phyloP scores from a whole-genome alignment of 2,888 invertebrate species.

The Spilosoma lubricipeda region DNA sequence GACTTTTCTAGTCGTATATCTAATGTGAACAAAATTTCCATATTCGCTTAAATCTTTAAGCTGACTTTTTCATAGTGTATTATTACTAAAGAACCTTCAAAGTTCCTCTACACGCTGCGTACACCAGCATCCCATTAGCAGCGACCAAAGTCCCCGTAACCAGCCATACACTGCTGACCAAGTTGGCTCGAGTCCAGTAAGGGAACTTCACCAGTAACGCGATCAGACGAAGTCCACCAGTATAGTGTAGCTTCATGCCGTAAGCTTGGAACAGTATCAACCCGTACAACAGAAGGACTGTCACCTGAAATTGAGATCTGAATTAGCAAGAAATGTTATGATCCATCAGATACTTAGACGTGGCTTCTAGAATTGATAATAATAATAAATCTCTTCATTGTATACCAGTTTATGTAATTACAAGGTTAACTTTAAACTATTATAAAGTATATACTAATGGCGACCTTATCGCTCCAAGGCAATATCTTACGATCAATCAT shows the following conservation, averaged over 20 bases:
- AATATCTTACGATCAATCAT: too few species aligned
- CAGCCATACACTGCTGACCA: constrained; percentile 69
- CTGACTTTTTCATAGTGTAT: not conserved
- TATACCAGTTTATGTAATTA: too few species aligned
- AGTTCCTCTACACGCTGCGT: constrained; percentile 73
- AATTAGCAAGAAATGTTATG: not conserved
- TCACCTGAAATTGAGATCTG: constrained; percentile 57
- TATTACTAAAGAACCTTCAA: constrained; percentile 57
- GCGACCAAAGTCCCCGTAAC: constrained; percentile 68
- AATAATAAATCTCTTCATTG: too few species aligned
- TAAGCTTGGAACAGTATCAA: constrained; percentile 77
- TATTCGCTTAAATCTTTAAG: not conserved
- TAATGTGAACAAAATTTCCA: not conserved
- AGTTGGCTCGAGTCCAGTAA: constrained; percentile 68
- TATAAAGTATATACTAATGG: too few species aligned
- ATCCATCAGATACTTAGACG: not conserved
- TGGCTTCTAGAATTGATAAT: not conserved
- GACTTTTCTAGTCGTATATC: not conserved
- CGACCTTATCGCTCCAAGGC: too few species aligned
- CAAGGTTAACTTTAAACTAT: too few species aligned
- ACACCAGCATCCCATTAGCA: constrained; percentile 74
- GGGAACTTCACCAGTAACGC: constrained; percentile 71
- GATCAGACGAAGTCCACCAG: constrained; percentile 74
- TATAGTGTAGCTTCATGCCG: constrained; percentile 82
- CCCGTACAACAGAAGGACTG: constrained; percentile 74